These are phyloP conservation scores for Heliconius himera DNA, from an alignment of 1,140 invertebrate genomes.

Conservation along the genomic window DNA sequence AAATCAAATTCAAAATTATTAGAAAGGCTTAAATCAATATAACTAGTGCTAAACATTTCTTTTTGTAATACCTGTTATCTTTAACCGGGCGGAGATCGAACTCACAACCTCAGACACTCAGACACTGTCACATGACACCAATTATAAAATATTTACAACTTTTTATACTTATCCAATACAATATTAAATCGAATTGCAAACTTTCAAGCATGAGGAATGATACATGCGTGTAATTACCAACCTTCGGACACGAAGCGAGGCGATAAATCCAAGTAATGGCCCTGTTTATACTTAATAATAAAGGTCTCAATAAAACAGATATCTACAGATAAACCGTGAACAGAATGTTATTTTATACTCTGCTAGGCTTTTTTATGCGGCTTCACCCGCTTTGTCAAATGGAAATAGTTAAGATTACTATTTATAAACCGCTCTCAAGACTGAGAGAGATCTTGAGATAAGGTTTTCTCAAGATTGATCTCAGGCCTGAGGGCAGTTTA, in stretches of 20 bases:
- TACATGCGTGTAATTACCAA: conserved; percentile 36
- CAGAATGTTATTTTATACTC: conserved; percentile 1
- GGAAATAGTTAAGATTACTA: neutral
- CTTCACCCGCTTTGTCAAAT: neutral
- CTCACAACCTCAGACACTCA: neutral
- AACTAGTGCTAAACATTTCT: too few relatives aligned
- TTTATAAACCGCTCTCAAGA: too few relatives aligned
- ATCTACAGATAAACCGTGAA: conserved; percentile 16
- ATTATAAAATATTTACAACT: neutral
- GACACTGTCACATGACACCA: neutral
- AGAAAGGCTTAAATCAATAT: too few relatives aligned
- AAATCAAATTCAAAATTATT: too few relatives aligned
- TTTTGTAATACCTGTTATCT: too few relatives aligned
- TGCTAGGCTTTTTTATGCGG: neutral
- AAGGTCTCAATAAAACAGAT: conserved; percentile 45
- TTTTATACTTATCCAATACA: neutral
- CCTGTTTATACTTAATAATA: conserved; percentile 51
- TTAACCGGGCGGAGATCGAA: neutral
- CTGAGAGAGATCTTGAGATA: too few relatives aligned
- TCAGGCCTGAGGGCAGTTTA: too few relatives aligned
- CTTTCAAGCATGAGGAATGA: conserved; percentile 32
- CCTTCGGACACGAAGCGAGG: conserved; percentile 43
- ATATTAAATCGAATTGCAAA: conserved; percentile 5
- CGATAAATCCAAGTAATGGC: conserved; percentile 47
- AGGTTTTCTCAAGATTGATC: too few relatives aligned